Evolutionary conservation across 1,140 invertebrate species (phyloP).

Genomic region (Trichogramma pretiosum): DNA sequence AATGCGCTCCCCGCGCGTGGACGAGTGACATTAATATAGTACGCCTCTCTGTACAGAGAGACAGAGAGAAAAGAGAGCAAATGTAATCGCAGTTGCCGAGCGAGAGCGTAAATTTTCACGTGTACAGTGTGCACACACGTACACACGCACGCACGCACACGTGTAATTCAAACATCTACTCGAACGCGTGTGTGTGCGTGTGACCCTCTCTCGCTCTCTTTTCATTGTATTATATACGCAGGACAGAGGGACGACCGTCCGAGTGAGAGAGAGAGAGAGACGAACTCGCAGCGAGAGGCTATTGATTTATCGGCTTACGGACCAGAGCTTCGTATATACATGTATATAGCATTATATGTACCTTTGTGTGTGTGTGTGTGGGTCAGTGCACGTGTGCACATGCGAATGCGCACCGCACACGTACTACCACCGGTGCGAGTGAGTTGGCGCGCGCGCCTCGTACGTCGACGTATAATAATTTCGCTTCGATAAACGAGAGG

Average conservation of each 20-base stretch:
- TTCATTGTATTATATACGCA: too few species aligned
- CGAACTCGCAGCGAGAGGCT: slow-evolving; percentile 1
- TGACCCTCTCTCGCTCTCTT: background rate
- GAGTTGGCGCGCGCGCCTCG: slow-evolving; percentile 3
- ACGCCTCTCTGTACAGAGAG: too few species aligned
- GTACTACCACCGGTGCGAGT: background rate
- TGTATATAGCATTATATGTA: too few species aligned
- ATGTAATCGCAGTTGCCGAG: background rate
- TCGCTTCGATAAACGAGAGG: slow-evolving; percentile 17
- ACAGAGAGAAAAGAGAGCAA: background rate
- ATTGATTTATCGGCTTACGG: slow-evolving; percentile 14
- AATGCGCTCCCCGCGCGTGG: too few species aligned
- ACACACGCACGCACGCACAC: too few species aligned
- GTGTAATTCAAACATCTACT: too few species aligned
- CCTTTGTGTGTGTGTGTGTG: too few species aligned
- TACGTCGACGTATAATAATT: slow-evolving; percentile 20
- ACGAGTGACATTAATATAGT: too few species aligned
- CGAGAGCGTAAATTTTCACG: too few species aligned
- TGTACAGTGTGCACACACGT: too few species aligned
- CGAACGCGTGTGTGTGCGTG: slow-evolving; percentile 3
- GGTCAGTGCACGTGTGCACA: too few species aligned
- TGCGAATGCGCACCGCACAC: too few species aligned
- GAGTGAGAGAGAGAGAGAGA: slow-evolving; percentile 8
- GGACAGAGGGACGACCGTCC: background rate
- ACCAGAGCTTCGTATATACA: background rate